phyloP scores from a whole-genome alignment of 2,888 invertebrate genomes.

The Chrysomela aeneicollis region DNA sequence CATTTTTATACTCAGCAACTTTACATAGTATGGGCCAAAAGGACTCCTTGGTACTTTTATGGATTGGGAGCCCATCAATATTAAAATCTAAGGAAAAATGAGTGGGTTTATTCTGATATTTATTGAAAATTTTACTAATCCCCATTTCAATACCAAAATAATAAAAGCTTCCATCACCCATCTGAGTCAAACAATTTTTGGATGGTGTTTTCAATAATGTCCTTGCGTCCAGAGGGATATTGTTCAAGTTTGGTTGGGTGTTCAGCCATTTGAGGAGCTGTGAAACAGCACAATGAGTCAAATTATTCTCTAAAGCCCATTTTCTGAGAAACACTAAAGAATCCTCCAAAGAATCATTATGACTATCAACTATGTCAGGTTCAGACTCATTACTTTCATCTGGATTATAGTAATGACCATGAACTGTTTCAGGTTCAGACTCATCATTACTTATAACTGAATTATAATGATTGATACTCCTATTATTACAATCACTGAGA shows the following conservation, averaged over 20 bases:
- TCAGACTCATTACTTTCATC: slow-evolving; percentile 4
- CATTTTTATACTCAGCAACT: slow-evolving; percentile 3
- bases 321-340: slow-evolving; percentile 15
- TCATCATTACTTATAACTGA: slow-evolving; percentile 1
- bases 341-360: too few relatives aligned
- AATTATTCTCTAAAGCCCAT: slow-evolving; percentile 28
- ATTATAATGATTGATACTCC: not conserved
- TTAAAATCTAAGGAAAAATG: slow-evolving; percentile 27
- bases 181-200: not conserved
- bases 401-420: not conserved
- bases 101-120: slow-evolving; percentile 1
- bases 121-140: slow-evolving; percentile 11
- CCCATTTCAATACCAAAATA: slow-evolving; percentile 19
- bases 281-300: slow-evolving; percentile 23
- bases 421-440: slow-evolving; percentile 3
- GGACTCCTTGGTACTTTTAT: slow-evolving; percentile 31
- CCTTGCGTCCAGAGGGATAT: slow-evolving; percentile 16
- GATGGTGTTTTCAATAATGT: slow-evolving; percentile 17
- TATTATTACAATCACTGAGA: slow-evolving; percentile 2
- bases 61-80: slow-evolving; percentile 40
- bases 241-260: slow-evolving; percentile 7
- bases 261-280: slow-evolving; percentile 25
- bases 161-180: slow-evolving; percentile 16
- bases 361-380: too few relatives aligned
- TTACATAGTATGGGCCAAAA: slow-evolving; percentile 30